Conservation (phyloP, 1,140 invertebrate genomes). For the Spodoptera frugiperda region DNA sequence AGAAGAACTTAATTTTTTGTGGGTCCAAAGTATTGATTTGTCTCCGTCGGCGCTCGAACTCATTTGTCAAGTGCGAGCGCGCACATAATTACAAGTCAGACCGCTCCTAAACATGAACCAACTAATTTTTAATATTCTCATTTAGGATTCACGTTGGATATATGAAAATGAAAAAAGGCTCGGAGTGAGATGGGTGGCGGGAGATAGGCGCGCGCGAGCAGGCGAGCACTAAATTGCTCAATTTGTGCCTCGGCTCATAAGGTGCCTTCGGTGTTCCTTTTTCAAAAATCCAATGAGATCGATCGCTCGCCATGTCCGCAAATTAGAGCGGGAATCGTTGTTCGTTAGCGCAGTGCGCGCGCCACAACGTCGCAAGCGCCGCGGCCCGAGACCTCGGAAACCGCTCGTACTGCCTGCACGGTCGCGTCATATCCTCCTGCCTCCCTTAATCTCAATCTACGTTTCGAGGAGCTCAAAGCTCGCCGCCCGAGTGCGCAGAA, state of each 20-base stretch:
- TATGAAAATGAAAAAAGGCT: conserved; percentile 67
- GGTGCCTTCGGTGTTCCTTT: conserved; percentile 78
- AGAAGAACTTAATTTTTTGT: conserved; percentile 33
- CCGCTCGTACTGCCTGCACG: conserved; percentile 7
- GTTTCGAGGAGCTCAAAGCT: conserved; percentile 68
- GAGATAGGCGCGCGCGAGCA: conserved; percentile 62
- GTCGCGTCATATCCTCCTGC: conserved; percentile 47
- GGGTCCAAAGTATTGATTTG: conserved; percentile 42
- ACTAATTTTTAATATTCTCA: conserved; percentile 71
- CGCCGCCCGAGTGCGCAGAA: conserved; percentile 69
- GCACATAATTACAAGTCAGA: conserved; percentile 56
- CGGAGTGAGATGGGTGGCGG: conserved; percentile 59
- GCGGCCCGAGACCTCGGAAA: neutral
- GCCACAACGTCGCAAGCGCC: conserved; percentile 58
- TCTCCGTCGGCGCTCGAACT: conserved; percentile 42
- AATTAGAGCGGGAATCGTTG: conserved; percentile 83
- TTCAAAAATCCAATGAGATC: conserved; percentile 85
- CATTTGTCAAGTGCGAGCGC: conserved; percentile 49
- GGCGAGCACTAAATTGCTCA: conserved; percentile 80
- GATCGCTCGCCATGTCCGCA: conserved; percentile 83
- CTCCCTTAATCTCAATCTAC: conserved; percentile 67
- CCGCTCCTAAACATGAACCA: conserved; percentile 57
- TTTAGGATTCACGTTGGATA: conserved; percentile 64
- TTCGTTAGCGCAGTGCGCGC: conserved; percentile 69
- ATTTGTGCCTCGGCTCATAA: conserved; percentile 79